Base-by-base conservation (phyloP, 2,888 invertebrate genomes). In the Dione juno region DNA sequence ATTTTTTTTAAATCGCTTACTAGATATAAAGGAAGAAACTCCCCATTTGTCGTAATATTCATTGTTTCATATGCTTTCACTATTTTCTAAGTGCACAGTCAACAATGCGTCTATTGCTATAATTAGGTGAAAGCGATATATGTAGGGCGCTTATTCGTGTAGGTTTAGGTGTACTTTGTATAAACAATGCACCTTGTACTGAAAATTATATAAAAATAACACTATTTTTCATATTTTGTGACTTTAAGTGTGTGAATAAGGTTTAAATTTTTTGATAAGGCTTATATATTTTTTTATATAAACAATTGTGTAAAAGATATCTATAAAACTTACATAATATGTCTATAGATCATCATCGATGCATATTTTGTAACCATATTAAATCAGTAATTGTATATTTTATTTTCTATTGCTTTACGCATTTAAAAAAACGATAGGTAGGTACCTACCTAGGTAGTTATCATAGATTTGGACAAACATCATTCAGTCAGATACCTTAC, bases 91-190 rank as follows among this genome's bases (percentile, higher is more conserved):
- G 54, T 45, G 45, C 5, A 37, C 52, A 40, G 14, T 65, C 61
- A 59, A 66, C 64, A 70, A 66, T 54, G 53, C 43, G 21, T 64
- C 53, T n/a, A 52, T 64, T 58, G 41, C 61, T 66, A 63, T 73
- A 73, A 73, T 73, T 73, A 70, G 70, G 73, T 70, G 73, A 73
- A 73, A 73, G 73, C 57, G 37, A 71, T 65, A 71, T 58, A 50
- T 58, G 19, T 43, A 50, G 50, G 19, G 45, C 37, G 54, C 54
- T 54, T 35, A 37, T 37, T 57, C 11, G 8, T n/a, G 6, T 45
- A 45, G 8, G 50, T 50, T 19, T 16, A n/a, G 9, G 48, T 16
- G 3, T 16, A 10, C 16, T 10, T 5, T 50, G 19, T 16, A 16
- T 50, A 50, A 9, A 13, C 28, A 5, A 3, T 28, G 28, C 28